phyloP scores from a whole-genome alignment of 2,888 invertebrate genomes.

The Serrognathus titanus region DNA sequence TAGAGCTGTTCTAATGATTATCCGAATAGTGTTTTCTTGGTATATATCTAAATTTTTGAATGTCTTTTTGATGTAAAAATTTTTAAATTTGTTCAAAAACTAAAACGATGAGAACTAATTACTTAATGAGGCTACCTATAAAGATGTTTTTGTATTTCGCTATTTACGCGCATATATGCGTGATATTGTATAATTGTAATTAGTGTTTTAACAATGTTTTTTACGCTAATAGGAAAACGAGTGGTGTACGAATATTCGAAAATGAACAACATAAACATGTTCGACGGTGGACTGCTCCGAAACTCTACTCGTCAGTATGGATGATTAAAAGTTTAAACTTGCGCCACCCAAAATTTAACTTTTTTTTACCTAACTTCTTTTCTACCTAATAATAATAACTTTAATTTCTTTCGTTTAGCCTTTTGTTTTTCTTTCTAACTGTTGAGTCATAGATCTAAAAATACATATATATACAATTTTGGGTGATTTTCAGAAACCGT shows the following conservation, averaged over 20 bases:
- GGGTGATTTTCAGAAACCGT: conserved; percentile 18
- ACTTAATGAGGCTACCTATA: too few species aligned
- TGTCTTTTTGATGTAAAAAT: too few species aligned
- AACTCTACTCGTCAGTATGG: conserved; percentile 77
- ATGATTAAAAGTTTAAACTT: conserved; percentile 60
- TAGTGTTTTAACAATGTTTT: background rate
- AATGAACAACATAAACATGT: conserved; percentile 71
- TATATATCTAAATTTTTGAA: too few species aligned
- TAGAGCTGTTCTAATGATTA: too few species aligned
- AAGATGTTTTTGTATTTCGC: too few species aligned
- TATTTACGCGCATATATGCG: too few species aligned
- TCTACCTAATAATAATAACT: conserved; percentile 2
- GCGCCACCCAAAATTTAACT: conserved; percentile 26
- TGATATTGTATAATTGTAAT: background rate
- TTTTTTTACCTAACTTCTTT: conserved; percentile 16
- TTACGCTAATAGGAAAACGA: conserved; percentile 57
- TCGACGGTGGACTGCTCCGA: conserved; percentile 70
- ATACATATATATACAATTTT: conserved; percentile 16
- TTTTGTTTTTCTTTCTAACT: background rate
- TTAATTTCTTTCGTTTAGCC: conserved; percentile 4
- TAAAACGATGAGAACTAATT: too few species aligned
- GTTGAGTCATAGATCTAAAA: too few species aligned
- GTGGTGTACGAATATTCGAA: conserved; percentile 73
- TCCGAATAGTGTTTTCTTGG: too few species aligned
- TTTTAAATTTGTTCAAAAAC: too few species aligned